Evolutionary conservation across 37 sponge, comb jelly and placozoan species (phyloP), one percentile per base, ranked within the genome.

Genomic region (Lycopodina hypogea): DNA sequence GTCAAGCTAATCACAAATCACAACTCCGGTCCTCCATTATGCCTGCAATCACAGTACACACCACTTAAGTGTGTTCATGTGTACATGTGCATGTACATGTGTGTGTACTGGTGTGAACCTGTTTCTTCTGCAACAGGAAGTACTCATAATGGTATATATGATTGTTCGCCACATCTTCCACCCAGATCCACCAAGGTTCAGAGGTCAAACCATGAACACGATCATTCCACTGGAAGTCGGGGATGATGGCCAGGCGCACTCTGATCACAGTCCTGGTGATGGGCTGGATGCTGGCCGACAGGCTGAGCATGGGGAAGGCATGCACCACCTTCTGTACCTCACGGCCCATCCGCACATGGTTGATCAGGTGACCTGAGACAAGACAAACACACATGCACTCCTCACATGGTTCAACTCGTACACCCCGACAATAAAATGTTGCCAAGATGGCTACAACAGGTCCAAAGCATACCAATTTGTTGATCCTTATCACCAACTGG

Each of bases 161-260:
- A 71, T 95, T 85, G 60, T 90, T 92, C 56, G 90, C 92, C 4
- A 91, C 66, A 80, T 95, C 95, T 45, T 95, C 96, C 32, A 97
- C 93, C 99, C 99, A 97, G 9, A 97, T 68, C 99, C 99, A 97
- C 99, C 99, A 97, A 34, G 93, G 91, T 42, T 90, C 91, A 30
- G 82, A 72, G 32, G 69, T 63, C 76, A 75, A 80, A 42, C 99
- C 96, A 69, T 95, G 95, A 50, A 84, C 40, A 51, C 77, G 81
- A 68, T 95, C 90, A 42, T 86, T 81, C 99, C 99, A 97, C 37
- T 79, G 78, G 76, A 95, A 97, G 51, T 88, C 80, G 7, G 99
- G 93, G 8, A 85, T 83, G 65, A 97, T 83, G 28, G 88, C 81
- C 42, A 97, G 76, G 19, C 85, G 72, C 52, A 97, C 86, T 37